These are phyloP conservation scores for Streptopelia turtur DNA, from an alignment of 2,797 vertebrate genomes.

Conservation along the genomic window DNA sequence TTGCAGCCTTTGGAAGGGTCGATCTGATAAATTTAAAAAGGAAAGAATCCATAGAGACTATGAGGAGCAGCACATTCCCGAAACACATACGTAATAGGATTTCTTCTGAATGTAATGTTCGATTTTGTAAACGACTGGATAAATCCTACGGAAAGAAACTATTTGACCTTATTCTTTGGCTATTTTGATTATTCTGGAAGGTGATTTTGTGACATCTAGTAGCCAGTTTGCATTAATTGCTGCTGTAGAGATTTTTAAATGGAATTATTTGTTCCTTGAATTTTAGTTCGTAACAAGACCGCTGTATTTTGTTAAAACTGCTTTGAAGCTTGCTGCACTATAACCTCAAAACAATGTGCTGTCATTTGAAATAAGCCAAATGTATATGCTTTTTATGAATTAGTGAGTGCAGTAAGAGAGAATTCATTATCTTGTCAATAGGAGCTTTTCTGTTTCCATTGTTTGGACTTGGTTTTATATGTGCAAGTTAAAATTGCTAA, in stretches of 20 bases:
- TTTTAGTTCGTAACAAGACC: conserved; percentile 29
- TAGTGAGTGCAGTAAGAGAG: conserved; percentile 65
- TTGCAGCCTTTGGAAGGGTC: background rate
- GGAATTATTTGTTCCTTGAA: conserved; percentile 41
- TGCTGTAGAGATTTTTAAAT: conserved; percentile 61
- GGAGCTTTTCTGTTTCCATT: conserved; percentile 56
- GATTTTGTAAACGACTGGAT: conserved; percentile 49
- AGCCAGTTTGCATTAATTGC: conserved; percentile 53
- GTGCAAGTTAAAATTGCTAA: conserved; percentile 55
- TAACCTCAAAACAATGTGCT: conserved; percentile 46
- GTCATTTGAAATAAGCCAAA: conserved; percentile 46
- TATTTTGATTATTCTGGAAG: conserved; percentile 43
- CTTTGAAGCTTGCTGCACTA: conserved; percentile 44
- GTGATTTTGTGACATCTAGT: conserved; percentile 57
- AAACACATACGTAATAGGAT: background rate
- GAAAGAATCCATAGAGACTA: background rate
- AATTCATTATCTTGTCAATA: conserved; percentile 39
- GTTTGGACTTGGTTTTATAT: conserved; percentile 52
- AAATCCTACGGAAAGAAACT: conserved; percentile 23
- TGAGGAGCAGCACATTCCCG: conserved; percentile 38
- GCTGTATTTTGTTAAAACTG: conserved; percentile 28
- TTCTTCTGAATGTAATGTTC: conserved; percentile 48
- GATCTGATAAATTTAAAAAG: background rate
- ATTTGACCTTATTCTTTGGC: conserved; percentile 51
- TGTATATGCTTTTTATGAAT: conserved; percentile 58